phyloP scores from a whole-genome alignment of 1,140 invertebrate species.

The Tetragonula clypearis region DNA sequence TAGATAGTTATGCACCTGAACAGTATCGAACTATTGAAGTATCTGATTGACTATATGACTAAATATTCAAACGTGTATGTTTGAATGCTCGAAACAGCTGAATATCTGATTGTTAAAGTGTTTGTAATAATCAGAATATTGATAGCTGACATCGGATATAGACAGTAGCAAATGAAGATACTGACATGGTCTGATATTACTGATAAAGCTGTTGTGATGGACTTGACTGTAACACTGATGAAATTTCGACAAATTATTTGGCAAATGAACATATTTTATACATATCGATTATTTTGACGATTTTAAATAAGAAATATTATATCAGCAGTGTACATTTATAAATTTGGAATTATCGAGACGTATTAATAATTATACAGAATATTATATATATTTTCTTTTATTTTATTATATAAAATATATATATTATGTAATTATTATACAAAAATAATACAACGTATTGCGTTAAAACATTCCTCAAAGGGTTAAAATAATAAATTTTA shows the following conservation, averaged over 20 bases:
- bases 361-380: neutral
- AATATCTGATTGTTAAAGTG: neutral
- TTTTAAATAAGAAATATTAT: neutral
- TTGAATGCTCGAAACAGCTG: neutral
- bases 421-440: neutral
- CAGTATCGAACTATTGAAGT: neutral
- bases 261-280: neutral
- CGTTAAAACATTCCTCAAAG: conserved; percentile 1
- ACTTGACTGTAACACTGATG: neutral
- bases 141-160: neutral
- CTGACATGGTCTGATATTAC: neutral
- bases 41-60: neutral
- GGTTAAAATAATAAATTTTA: neutral
- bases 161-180: neutral
- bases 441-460: neutral
- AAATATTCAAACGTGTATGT: neutral
- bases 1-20: neutral
- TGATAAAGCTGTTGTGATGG: neutral
- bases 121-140: neutral
- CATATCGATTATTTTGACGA: neutral
- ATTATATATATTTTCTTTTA: neutral
- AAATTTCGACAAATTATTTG: neutral
- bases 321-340: neutral
- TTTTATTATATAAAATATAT: neutral
- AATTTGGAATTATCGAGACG: neutral